Percentiles rank a stretch among this genome's conserved stretches.
phyloP scores from a whole-genome alignment of 2,797 vertebrate species.

The Centropyge bicolor region DNA sequence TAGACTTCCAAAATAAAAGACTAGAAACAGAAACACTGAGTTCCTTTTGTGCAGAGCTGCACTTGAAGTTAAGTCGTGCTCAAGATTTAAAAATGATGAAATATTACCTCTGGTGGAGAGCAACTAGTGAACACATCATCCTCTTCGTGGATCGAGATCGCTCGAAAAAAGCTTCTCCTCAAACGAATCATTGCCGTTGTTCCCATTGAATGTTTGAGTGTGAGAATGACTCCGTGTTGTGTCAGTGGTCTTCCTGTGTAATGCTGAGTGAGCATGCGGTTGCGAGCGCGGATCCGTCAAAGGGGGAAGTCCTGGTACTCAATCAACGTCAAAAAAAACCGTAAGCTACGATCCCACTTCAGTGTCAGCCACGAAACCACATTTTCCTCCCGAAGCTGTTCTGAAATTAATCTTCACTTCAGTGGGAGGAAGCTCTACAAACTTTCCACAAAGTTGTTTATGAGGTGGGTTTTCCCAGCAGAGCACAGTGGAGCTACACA shows the following conservation, averaged over 20 bases:
- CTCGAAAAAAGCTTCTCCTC: conserved; percentile 37
- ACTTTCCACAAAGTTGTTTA: background rate
- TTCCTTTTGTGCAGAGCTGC: background rate
- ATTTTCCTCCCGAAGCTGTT: background rate
- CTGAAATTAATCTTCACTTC: conserved; percentile 5
- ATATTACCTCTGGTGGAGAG: conserved; percentile 58
- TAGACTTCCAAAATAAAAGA: background rate
- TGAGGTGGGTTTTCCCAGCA: background rate
- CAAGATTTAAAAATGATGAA: background rate
- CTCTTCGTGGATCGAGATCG: conserved; percentile 8
- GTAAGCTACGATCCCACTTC: conserved; percentile 8
- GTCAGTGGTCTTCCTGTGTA: conserved; percentile 30
- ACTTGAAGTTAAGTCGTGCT: background rate
- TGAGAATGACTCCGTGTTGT: background rate
- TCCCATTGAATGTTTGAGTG: fast-evolving
- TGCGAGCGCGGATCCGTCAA: conserved; percentile 32
- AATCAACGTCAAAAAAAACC: conserved; percentile 26
- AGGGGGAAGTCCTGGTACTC: conserved; percentile 60
- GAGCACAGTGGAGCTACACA: background rate
- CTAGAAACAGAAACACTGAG: background rate
- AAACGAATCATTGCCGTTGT: conserved; percentile 47
- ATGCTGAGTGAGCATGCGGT: conserved; percentile 47
- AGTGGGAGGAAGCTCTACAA: background rate
- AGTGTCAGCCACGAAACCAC: conserved; percentile 19
- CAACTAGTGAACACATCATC: conserved; percentile 52